Evolutionary conservation across 2,113 vertebrate genomes (phyloP).

Genomic region (Octodon degus): DNA sequence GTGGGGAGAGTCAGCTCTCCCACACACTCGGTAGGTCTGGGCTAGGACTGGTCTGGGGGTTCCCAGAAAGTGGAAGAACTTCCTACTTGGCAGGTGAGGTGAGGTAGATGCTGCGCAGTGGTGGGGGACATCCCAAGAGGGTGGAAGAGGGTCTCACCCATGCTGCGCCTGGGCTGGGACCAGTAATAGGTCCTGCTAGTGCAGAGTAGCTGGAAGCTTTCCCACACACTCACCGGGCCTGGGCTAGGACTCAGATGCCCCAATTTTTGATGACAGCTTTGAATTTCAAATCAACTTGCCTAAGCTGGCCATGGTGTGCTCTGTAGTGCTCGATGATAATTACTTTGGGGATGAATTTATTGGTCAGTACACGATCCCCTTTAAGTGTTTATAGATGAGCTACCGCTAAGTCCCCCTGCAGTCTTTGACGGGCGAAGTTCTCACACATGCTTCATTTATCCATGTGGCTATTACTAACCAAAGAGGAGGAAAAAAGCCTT

Average conservation of each 20-base stretch:
- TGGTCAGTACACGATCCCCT: conserved; percentile 97
- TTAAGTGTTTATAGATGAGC: conserved; percentile 97
- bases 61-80: too few relatives aligned
- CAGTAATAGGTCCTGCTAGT: too few relatives aligned
- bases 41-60: too few relatives aligned
- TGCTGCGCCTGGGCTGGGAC: too few relatives aligned
- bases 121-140: too few relatives aligned
- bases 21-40: too few relatives aligned
- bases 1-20: too few relatives aligned
- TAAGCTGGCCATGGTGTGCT: conserved; percentile 97
- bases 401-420: conserved; percentile 96
- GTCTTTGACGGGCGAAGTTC: conserved; percentile 94
- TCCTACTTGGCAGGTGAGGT: too few relatives aligned
- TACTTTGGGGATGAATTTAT: conserved; percentile 99
- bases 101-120: too few relatives aligned
- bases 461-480: conserved; percentile 98
- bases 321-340: conserved; percentile 97
- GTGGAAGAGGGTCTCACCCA: too few relatives aligned
- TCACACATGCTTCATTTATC: conserved; percentile 95
- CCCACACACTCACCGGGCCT: too few relatives aligned
- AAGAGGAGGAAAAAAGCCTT: conserved; percentile 97
- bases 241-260: conserved; percentile 86
- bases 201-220: too few relatives aligned
- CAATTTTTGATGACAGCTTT: conserved; percentile 98
- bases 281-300: conserved; percentile 99